Evolutionary conservation across 2,888 invertebrate genomes (phyloP), one percentile per base, ranked within the genome.

Genomic region (Lapara coniferarum): DNA sequence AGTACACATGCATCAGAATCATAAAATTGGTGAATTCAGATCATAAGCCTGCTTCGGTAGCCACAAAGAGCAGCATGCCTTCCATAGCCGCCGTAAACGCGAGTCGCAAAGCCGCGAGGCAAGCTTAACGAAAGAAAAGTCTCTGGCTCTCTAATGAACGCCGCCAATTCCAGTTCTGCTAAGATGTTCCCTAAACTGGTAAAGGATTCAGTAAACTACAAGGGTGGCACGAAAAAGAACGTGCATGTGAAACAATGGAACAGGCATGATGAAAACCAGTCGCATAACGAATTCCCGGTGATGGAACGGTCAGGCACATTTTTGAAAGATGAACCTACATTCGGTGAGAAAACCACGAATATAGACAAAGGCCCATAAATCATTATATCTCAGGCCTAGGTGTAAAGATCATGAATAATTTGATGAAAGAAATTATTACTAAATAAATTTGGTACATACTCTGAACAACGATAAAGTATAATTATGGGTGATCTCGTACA

Each of bases 101-200:
- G 0, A 77, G 71, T n/a, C 57, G 55, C 69, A 0, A 3, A 68
- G 30, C 66, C 58, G 8, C 74, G 77, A 8, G 70, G 16, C 68
- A 78, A 77, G 68, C 19, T 5, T 46, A 59, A 69, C 44, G 86
- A 88, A 25, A 77, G 83, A 2, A 86, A 82, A 68, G 69, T 82
- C 2, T 81, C 87, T 0, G 85, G 89, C 1, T 92, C 93, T 0
- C 75, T 93, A 49, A 95, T 95, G 83, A 95, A 92, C 75, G 95
- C 95, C 0, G 95, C 95, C 0, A 94, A 95, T 72, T 94, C 95
- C 0, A 95, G 95, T 76, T 94, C 94, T 0, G 95, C 95, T 0
- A 95, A 95, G 83, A 89, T 93, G 69, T 93, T 95, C 6, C 87
- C 89, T 0, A 92, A 87, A 76, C 79, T 85, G 8, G 70, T 83